Evolutionary conservation across 1,140 invertebrate species (phyloP), one percentile per base, ranked within the genome.

Genomic region (Meloidogyne exigua): DNA sequence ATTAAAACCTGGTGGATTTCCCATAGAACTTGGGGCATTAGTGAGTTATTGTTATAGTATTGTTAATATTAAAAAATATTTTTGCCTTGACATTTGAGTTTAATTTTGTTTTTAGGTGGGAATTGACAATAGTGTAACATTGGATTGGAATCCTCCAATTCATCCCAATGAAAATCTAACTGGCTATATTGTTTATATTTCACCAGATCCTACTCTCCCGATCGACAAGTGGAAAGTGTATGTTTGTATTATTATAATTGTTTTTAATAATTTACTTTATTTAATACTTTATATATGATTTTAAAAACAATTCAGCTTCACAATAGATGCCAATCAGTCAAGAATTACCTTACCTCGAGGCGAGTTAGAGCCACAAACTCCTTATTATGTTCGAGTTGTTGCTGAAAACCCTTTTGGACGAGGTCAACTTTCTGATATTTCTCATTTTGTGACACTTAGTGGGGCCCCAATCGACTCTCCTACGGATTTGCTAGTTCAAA

Each of bases 401-500:
- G 84, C 85, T 26, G 80, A 80, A 21, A 87, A 87, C 73, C 75
- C 66, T n/a, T 65, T 81, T 69, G 85, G 85, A 10, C 80, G 85
- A 65, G 85, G 85, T 42, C 73, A 83, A 25, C 76, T 74, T 13
- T 85, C 84, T 36, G 85, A 85, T 70, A 64, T 79, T 12, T 79
- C 66, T 25, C 70, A 70, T 5, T 87, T 87, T 69, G 72, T 83
- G 15, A 87, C 85, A 13, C 78, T 79, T 18, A 86, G 81, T 67
- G 85, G 85, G 32, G 86, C 85, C 26, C 85, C 85, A 21, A 75
- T 87, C n/a, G 86, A 87, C 76, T 68, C 84, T 66, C 85, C 85
- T 25, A 81, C 70, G 1, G 84, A 87, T 72, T 64, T 87, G 32
- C 63, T 87, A 26, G 81, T 81, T 25, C 70, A 68, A 23, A 80